A percentile compares a stretch with the other conserved stretches of the same genome.
Evolutionary conservation across 1,140 invertebrate genomes (phyloP).

Genomic region (Lordiphosa stackelbergi): DNA sequence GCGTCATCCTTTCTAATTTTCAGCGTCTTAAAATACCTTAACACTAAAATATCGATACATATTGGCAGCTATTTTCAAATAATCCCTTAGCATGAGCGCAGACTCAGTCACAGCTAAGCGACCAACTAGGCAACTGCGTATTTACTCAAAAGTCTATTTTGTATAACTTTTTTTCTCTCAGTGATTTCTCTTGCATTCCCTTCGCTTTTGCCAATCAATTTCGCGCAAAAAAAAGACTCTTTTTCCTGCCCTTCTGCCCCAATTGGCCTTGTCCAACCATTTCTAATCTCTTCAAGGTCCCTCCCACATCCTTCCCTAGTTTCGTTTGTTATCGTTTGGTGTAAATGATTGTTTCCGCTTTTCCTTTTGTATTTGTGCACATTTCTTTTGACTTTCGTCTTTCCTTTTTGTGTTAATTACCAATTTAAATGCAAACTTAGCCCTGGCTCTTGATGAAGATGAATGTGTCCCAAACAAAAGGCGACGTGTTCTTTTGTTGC

Average conservation of each 20-base stretch:
- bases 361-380: slow-evolving; percentile 40
- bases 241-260: not conserved
- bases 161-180: not conserved
- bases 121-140: too few species aligned
- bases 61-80: too few species aligned
- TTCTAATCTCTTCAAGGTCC: slow-evolving; percentile 14
- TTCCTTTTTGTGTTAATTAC: slow-evolving; percentile 62
- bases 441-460: slow-evolving; percentile 57
- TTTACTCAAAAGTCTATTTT: not conserved
- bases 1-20: too few species aligned
- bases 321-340: slow-evolving; percentile 19
- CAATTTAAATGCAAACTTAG: slow-evolving; percentile 73
- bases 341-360: slow-evolving; percentile 47
- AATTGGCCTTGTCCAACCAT: slow-evolving; percentile 7
- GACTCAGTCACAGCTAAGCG: too few species aligned
- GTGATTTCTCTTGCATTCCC: not conserved
- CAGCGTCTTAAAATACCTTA: too few species aligned
- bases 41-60: too few species aligned
- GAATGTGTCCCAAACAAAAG: slow-evolving; percentile 49
- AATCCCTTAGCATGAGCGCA: too few species aligned
- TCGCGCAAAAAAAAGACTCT: slow-evolving; percentile 1
- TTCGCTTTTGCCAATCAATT: slow-evolving; percentile 31
- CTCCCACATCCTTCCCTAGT: not conserved
- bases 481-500: slow-evolving; percentile 36
- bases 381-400: slow-evolving; percentile 50